Percentiles rank a stretch among this genome's conserved stretches.
These are phyloP conservation scores for Epinotia demarniana DNA, from an alignment of 2,888 invertebrate species.

Conservation along the genomic window DNA sequence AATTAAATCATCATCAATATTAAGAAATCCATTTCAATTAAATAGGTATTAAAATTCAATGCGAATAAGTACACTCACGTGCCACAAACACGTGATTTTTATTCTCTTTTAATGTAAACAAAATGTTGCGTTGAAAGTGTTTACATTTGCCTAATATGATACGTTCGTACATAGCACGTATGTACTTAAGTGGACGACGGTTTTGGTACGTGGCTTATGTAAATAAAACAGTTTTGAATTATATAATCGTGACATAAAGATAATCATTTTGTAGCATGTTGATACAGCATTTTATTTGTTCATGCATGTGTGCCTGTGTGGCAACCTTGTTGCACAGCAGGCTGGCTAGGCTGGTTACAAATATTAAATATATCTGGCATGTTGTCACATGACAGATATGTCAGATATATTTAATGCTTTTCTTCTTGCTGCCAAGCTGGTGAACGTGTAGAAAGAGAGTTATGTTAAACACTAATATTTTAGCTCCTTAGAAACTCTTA, in stretches of 20 bases:
- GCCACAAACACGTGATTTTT: slow-evolving; percentile 8
- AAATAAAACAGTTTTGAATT: slow-evolving; percentile 7
- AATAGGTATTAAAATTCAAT: neutral
- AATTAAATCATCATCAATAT: no score
- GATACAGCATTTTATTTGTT: neutral
- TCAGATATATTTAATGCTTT: no score
- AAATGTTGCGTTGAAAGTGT: slow-evolving; percentile 32
- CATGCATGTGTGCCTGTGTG: no score
- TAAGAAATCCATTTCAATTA: no score
- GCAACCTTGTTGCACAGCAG: no score
- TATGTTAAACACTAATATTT: no score
- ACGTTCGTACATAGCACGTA: slow-evolving; percentile 28
- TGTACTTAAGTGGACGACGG: neutral
- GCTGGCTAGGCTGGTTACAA: no score
- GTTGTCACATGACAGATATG: no score
- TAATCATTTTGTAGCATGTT: neutral
- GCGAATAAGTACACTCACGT: slow-evolving; percentile 11
- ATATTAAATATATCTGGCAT: no score
- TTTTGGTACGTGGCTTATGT: slow-evolving; percentile 27
- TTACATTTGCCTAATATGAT: slow-evolving; percentile 21
- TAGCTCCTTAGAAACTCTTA: no score
- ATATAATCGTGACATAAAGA: slow-evolving; percentile 13
- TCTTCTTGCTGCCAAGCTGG: no score
- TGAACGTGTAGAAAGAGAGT: no score
- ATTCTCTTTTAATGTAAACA: slow-evolving; percentile 13